Evolutionary conservation across 2,113 vertebrate species (phyloP).

Genomic region (Chrysochloris asiatica): DNA sequence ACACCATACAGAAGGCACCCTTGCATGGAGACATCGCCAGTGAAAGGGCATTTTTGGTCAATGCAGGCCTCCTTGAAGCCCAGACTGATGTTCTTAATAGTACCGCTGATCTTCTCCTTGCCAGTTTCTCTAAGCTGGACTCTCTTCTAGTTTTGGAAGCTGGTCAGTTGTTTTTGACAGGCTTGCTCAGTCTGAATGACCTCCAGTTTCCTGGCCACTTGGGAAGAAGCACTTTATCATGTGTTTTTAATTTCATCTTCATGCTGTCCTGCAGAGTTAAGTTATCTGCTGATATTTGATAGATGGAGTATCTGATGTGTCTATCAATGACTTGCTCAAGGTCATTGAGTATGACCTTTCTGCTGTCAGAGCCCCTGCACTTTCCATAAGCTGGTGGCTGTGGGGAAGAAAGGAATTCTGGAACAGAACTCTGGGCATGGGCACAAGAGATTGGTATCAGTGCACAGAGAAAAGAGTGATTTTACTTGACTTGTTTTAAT

Average conservation of each 20-base stretch:
- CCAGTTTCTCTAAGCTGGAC: constrained; percentile 89
- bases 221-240: neutral
- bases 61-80: constrained; percentile 98
- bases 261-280: neutral
- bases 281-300: neutral
- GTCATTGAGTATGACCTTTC: neutral
- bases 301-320: neutral
- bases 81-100: constrained; percentile 93
- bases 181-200: constrained; percentile 66
- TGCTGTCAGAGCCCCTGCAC: neutral
- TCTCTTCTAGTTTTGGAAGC: constrained; percentile 96
- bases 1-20: constrained; percentile 96
- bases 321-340: neutral
- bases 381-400: neutral
- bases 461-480: neutral
- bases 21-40: constrained; percentile 95
- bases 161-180: constrained; percentile 98
- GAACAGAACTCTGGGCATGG: neutral
- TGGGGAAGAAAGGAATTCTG: neutral
- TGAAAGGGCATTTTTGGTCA: constrained; percentile 98
- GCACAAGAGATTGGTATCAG: neutral
- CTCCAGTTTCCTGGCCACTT: neutral
- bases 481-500: neutral
- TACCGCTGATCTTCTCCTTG: constrained; percentile 95
- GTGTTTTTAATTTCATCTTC: neutral